These are phyloP conservation scores for Gila orcuttii DNA, from an alignment of 2,113 vertebrate species.

Conservation along the genomic window DNA sequence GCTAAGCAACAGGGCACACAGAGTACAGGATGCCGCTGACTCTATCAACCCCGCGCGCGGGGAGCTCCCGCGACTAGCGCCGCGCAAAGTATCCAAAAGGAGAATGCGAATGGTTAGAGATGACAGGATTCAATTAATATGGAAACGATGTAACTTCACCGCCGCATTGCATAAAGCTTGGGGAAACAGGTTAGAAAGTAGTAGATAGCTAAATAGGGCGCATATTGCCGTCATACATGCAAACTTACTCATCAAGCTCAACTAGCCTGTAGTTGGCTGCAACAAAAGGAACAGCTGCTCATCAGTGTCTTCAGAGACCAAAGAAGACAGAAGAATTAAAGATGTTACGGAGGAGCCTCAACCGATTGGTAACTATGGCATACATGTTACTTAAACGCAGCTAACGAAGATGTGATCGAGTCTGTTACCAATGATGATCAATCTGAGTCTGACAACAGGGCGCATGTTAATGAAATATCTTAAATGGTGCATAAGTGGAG, in stretches of 20 bases:
- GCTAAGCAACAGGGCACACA: constrained; percentile 75
- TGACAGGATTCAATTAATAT: constrained; percentile 67
- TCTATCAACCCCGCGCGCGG: constrained; percentile 55
- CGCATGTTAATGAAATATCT: neutral
- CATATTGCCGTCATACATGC: constrained; percentile 70
- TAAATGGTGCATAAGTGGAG: neutral
- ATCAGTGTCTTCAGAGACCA: constrained; percentile 52
- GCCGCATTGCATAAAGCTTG: constrained; percentile 69
- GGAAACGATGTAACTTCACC: constrained; percentile 76
- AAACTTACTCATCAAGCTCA: constrained; percentile 70
- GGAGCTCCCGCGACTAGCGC: constrained; percentile 66
- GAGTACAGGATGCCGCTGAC: constrained; percentile 68
- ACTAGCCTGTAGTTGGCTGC: constrained; percentile 63
- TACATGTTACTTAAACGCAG: neutral
- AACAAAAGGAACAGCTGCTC: constrained; percentile 64
- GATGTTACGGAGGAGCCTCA: constrained; percentile 78
- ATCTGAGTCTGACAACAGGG: neutral
- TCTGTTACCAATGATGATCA: neutral
- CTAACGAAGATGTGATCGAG: neutral
- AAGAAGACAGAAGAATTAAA: constrained; percentile 59
- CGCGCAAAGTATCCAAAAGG: constrained; percentile 61
- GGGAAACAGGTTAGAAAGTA: constrained; percentile 68
- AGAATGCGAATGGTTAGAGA: constrained; percentile 77
- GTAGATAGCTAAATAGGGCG: constrained; percentile 72
- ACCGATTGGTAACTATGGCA: constrained; percentile 67